phyloP scores from a whole-genome alignment of 2,113 vertebrate genomes.

The Alligator mississippiensis region DNA sequence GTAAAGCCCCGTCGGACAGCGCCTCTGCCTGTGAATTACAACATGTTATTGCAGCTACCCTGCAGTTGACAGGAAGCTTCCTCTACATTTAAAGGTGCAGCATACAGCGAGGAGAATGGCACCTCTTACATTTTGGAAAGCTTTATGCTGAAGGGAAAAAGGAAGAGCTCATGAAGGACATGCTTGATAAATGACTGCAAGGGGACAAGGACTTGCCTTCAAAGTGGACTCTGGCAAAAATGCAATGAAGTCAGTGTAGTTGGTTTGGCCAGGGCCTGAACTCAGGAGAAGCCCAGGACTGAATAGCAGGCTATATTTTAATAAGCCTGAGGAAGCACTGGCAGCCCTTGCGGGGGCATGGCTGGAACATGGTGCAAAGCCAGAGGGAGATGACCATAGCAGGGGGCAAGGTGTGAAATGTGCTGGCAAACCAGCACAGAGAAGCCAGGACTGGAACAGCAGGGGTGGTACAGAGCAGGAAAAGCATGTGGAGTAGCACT shows the following conservation, averaged over 20 bases:
- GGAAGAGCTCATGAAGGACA: background rate
- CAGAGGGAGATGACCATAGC: background rate
- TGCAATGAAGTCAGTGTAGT: background rate
- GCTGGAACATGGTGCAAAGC: background rate
- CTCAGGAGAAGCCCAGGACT: background rate
- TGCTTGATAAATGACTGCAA: background rate
- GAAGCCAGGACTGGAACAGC: background rate
- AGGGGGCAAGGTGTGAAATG: background rate
- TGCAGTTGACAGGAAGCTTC: background rate
- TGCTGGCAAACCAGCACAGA: background rate
- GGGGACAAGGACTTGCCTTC: background rate
- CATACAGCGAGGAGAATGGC: background rate
- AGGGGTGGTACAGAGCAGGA: background rate
- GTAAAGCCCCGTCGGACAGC: background rate
- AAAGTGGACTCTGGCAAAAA: background rate
- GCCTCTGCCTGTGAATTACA: background rate
- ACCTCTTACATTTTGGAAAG: slow-evolving; percentile 2
- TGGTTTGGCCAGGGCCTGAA: background rate
- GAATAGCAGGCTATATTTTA: background rate
- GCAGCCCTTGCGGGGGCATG: background rate
- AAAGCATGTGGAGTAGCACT: background rate
- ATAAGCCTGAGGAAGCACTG: background rate
- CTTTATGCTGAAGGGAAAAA: background rate
- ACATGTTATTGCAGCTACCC: background rate
- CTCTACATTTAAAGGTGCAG: background rate